phyloP scores from a whole-genome alignment of 2,113 vertebrate species.

The Asarcornis scutulata region DNA sequence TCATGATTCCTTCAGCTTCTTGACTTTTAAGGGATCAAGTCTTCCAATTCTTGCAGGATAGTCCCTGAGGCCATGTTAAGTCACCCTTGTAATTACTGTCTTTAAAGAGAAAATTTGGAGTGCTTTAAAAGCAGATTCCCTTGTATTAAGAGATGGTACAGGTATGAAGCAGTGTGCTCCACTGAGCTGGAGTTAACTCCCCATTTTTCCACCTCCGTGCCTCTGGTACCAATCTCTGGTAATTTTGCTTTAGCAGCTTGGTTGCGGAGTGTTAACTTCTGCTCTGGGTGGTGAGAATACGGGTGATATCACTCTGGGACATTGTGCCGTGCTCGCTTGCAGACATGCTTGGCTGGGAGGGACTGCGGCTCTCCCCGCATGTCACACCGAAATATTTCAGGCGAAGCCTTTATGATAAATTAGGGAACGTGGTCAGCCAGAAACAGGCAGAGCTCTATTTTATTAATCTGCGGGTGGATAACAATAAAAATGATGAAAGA shows the following conservation, averaged over 20 bases:
- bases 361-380: constrained; percentile 10
- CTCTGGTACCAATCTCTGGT: constrained; percentile 53
- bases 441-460: constrained; percentile 47
- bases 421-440: constrained; percentile 67
- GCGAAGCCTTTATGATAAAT: constrained; percentile 57
- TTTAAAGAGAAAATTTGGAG: constrained; percentile 62
- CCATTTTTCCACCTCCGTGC: constrained; percentile 51
- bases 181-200: constrained; percentile 68
- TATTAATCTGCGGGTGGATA: constrained; percentile 69
- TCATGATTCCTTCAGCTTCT: not conserved
- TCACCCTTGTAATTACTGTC: constrained; percentile 65
- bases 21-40: constrained; percentile 42
- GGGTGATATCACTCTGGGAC: not conserved
- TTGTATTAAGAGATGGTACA: constrained; percentile 35
- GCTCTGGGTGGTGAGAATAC: constrained; percentile 22
- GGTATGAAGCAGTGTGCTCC: constrained; percentile 49
- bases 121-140: constrained; percentile 59
- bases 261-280: constrained; percentile 38
- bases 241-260: constrained; percentile 45
- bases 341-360: constrained; percentile 32
- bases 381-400: constrained; percentile 46
- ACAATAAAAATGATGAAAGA: constrained; percentile 72
- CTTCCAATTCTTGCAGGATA: constrained; percentile 15
- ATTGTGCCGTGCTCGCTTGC: not conserved
- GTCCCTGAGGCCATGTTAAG: constrained; percentile 48